Base-by-base conservation (phyloP, 2,797 vertebrate species). In the Geotrypetes seraphini region DNA sequence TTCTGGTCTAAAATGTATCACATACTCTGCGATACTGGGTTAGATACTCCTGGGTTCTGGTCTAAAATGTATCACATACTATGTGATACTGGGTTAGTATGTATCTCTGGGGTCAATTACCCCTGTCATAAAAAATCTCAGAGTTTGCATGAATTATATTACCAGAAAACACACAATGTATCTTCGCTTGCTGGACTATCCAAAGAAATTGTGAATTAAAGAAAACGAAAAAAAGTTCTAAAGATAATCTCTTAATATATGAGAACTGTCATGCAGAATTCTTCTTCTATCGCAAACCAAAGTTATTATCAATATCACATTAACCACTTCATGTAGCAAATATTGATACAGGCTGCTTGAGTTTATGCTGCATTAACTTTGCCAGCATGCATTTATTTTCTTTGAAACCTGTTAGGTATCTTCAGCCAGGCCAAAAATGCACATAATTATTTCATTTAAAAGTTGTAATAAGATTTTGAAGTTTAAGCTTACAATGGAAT, bases 351-450 rank as follows among this genome's bases (percentile, higher is more conserved):
- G 26, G 47, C 32, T 49, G 27, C 44, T 61, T 62, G 37, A 53
- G 62, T 69, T 68, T 64, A 66, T 61, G 45, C 32, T 55, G 48
- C 52, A 36, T 69, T 66, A 73, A 53, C 33, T 64, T 63, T 57
- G 32, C 39, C 47, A 60, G 37, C 47, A 60, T 57, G 19, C 39
- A 54, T 63, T 60, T 54, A 57, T 73, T 67, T 60, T 56, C 57
- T 50, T 43, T 66, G 60, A 71, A 63, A 53, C 22, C 8, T 43
- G 29, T 44, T 50, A 55, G 28, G 36, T 63, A 60, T 39, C 36
- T 66, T 25, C 36, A 60, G 39, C 34, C 46, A 56, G 52, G 57
- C 60, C 25, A 52, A 66, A 66, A 36, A 56, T 50, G 15, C 57
- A 18, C 18, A 18, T 50, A 67, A 60, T 74, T 41, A 38, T 66